These are phyloP conservation scores for Drosophila cracens DNA, from an alignment of 2,888 invertebrate species.

Conservation along the genomic window DNA sequence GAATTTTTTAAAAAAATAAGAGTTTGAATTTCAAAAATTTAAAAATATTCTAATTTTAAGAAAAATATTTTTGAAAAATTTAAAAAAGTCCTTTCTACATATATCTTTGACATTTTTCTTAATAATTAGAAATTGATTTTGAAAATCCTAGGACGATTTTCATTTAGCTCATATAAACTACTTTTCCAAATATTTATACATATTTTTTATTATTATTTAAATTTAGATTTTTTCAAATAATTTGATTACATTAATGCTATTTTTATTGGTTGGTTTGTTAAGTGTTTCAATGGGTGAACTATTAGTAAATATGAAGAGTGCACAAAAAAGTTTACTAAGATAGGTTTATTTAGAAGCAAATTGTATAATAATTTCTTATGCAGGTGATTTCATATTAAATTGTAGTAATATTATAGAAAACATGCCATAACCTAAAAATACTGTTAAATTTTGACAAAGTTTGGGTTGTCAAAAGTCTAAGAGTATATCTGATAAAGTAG, in stretches of 20 bases:
- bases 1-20: not conserved
- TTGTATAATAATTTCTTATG: not conserved
- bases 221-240: not conserved
- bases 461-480: not conserved
- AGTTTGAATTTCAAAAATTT: not conserved
- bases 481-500: not conserved
- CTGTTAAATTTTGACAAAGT: not conserved
- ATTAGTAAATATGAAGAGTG: not conserved
- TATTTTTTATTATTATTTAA: too few relatives aligned
- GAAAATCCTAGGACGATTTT: not conserved
- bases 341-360: not conserved
- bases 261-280: not conserved
- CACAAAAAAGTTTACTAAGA: not conserved
- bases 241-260: not conserved
- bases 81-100: too few relatives aligned
- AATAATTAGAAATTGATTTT: not conserved
- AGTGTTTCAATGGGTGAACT: not conserved
- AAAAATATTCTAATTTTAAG: not conserved
- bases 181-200: not conserved
- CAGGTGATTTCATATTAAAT: not conserved
- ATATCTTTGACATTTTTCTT: not conserved
- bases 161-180: not conserved
- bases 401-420: not conserved
- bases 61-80: not conserved
- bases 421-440: not conserved